These are phyloP conservation scores for Nyctibius grandis DNA, from an alignment of 2,797 vertebrate genomes.

Conservation along the genomic window DNA sequence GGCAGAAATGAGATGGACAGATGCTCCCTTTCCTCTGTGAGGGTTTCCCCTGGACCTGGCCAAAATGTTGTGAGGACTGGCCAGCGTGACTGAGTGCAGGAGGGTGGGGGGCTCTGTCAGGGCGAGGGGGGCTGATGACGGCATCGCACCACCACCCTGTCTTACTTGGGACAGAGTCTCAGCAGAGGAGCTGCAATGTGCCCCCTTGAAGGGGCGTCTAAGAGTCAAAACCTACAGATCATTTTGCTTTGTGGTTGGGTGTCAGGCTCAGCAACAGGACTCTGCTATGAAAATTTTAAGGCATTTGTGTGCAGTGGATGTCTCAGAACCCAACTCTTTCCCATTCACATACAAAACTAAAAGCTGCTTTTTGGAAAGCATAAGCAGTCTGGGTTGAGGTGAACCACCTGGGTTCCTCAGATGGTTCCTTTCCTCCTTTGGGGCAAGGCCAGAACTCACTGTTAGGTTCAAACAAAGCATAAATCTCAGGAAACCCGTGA, in stretches of 20 bases:
- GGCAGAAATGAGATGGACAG: background rate
- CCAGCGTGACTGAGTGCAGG: rapidly evolving
- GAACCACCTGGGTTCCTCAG: background rate
- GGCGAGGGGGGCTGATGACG: rapidly evolving
- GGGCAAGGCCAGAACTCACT: background rate
- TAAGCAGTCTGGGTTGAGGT: background rate
- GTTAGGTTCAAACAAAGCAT: background rate
- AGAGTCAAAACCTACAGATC: background rate
- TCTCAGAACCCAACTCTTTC: background rate
- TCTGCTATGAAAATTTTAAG: background rate
- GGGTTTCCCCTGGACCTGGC: background rate
- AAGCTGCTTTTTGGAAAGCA: background rate
- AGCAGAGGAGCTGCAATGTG: background rate
- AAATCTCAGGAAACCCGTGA: background rate
- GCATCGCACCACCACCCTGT: background rate
- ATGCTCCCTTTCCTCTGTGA: background rate
- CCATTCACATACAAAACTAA: background rate
- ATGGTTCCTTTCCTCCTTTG: background rate
- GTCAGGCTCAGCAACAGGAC: background rate
- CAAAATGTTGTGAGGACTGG: background rate
- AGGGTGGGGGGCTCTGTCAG: background rate
- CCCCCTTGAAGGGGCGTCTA: background rate
- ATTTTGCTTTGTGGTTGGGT: background rate
- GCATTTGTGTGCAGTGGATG: background rate
- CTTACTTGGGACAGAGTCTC: background rate